phyloP scores from a whole-genome alignment of 2,113 vertebrate genomes.

The Siniperca knerii region DNA sequence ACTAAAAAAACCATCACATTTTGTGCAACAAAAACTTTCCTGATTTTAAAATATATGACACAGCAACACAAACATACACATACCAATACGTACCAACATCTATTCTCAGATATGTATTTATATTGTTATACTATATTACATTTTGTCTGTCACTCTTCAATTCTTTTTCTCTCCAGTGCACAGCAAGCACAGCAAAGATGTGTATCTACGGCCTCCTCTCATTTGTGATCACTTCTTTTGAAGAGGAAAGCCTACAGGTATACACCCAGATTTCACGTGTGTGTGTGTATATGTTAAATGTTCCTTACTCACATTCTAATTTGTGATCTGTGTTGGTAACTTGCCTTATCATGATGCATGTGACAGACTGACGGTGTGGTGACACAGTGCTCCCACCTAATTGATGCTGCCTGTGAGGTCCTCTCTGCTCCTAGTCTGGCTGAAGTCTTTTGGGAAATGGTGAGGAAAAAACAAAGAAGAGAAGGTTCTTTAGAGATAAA shows the following conservation, averaged over 20 bases:
- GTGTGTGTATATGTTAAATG: background rate
- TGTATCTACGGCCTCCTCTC: constrained; percentile 96
- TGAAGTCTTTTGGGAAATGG: constrained; percentile 97
- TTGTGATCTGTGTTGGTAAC: background rate
- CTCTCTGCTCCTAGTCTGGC: constrained; percentile 93
- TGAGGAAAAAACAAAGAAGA: constrained; percentile 75
- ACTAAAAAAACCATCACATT: background rate
- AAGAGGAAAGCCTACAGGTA: constrained; percentile 96
- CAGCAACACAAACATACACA: background rate
- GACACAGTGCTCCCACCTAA: constrained; percentile 86
- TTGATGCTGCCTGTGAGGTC: constrained; percentile 95
- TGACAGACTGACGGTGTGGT: constrained; percentile 55
- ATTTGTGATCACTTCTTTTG: constrained; percentile 93
- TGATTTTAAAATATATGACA: background rate
- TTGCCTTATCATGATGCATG: background rate
- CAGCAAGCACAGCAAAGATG: constrained; percentile 95
- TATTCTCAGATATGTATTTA: background rate
- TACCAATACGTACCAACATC: background rate
- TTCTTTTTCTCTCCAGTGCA: constrained; percentile 85
- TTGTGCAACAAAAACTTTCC: background rate
- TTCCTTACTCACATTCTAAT: background rate
- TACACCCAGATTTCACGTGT: constrained; percentile 6
- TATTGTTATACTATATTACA: background rate
- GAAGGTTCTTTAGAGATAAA: background rate
- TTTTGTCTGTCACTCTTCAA: background rate